Conservation (phyloP, 1,140 invertebrate genomes). For the Microplitis mediator region DNA sequence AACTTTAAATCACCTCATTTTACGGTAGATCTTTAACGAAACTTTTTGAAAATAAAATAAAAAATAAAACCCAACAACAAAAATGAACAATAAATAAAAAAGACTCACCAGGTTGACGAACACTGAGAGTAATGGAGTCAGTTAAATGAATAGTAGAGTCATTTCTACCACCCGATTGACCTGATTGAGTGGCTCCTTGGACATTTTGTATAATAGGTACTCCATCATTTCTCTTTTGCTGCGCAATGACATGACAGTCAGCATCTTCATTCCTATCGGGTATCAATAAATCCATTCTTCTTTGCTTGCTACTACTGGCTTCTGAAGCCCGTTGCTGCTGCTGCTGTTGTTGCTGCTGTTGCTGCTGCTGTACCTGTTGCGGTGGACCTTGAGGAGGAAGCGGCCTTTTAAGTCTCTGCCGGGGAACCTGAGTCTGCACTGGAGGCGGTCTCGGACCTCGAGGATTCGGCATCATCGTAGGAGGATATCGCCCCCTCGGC, state of each 20-base stretch:
- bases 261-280: constrained; percentile 68
- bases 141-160: constrained; percentile 68
- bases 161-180: constrained; percentile 53
- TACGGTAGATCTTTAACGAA: constrained; percentile 1
- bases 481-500: constrained; percentile 54
- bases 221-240: constrained; percentile 75
- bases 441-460: constrained; percentile 46
- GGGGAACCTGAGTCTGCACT: constrained; percentile 32
- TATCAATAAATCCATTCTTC: constrained; percentile 63
- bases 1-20: not conserved
- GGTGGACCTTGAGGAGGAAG: constrained; percentile 32
- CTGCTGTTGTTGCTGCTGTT: constrained; percentile 40
- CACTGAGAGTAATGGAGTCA: constrained; percentile 71
- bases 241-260: constrained; percentile 71
- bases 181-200: constrained; percentile 66
- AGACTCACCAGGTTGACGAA: constrained; percentile 61
- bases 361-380: constrained; percentile 22
- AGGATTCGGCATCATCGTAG: constrained; percentile 51
- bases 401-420: constrained; percentile 52
- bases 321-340: constrained; percentile 36
- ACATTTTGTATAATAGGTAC: constrained; percentile 76
- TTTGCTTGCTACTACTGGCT: constrained; percentile 50
- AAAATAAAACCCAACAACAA: not conserved
- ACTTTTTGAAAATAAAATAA: constrained; percentile 12
- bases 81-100: not conserved